phyloP scores from a whole-genome alignment of 1,140 invertebrate species.

The Heterodera schachtii region DNA sequence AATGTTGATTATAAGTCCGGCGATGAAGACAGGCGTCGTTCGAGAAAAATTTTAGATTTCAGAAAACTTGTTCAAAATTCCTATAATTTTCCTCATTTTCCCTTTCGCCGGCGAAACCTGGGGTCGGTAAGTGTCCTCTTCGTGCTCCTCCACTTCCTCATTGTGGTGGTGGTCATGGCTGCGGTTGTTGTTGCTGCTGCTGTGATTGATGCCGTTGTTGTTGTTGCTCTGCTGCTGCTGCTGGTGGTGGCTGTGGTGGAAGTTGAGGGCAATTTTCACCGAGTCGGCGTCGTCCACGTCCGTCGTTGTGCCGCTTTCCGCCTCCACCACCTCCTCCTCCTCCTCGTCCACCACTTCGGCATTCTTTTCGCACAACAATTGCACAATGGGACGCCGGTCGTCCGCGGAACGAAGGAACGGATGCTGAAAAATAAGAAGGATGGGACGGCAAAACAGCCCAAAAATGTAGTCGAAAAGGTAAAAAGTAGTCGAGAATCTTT shows the following conservation, averaged over 20 bases:
- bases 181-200: not conserved
- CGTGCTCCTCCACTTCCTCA: not conserved
- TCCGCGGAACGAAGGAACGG: constrained; percentile 53
- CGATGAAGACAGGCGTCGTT: too few relatives aligned
- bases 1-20: too few relatives aligned
- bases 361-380: constrained; percentile 59
- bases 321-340: constrained; percentile 54
- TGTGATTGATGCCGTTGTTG: not conserved
- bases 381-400: constrained; percentile 52
- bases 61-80: too few relatives aligned
- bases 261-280: not conserved
- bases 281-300: not conserved
- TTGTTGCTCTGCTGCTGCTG: not conserved
- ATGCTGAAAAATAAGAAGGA: constrained; percentile 47
- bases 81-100: too few relatives aligned
- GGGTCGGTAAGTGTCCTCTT: not conserved
- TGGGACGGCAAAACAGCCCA: too few relatives aligned
- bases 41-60: too few relatives aligned
- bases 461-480: too few relatives aligned
- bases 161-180: constrained; percentile 26
- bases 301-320: constrained; percentile 20
- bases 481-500: too few relatives aligned
- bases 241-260: not conserved
- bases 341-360: constrained; percentile 60
- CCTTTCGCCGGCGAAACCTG: not conserved